Conservation (phyloP, 2,797 vertebrate genomes). For the Acropternis orthonyx region DNA sequence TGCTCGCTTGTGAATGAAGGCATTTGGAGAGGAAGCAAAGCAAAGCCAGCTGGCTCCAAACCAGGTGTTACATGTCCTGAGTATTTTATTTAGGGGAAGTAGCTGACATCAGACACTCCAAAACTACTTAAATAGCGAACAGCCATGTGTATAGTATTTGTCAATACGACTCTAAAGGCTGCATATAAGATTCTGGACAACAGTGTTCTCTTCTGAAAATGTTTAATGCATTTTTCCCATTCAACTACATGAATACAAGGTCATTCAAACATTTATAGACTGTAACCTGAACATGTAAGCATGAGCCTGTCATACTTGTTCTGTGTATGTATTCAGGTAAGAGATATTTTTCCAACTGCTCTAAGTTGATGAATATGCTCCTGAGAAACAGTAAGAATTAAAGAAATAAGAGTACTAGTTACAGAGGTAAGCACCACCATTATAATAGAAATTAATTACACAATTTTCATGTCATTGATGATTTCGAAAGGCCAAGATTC, state of each 20-base stretch:
- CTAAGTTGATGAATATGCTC: not conserved
- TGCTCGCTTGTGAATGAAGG: constrained; percentile 69
- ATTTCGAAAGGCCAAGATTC: not conserved
- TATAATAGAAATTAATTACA: not conserved
- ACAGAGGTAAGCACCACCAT: not conserved
- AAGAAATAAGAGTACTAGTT: not conserved
- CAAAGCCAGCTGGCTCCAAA: constrained; percentile 62
- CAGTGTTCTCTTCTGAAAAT: not conserved
- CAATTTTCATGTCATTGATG: not conserved
- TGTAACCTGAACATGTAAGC: not conserved
- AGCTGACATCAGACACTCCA: constrained; percentile 65
- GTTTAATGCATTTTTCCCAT: not conserved
- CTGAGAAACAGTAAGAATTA: not conserved
- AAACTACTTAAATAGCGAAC: constrained; percentile 54
- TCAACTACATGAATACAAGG: not conserved
- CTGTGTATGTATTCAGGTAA: not conserved
- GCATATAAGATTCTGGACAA: not conserved
- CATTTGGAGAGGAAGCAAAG: constrained; percentile 64
- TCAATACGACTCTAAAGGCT: not conserved
- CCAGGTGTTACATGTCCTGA: constrained; percentile 57
- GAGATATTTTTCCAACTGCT: not conserved
- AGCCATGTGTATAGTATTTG: not conserved
- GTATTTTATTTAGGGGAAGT: constrained; percentile 72
- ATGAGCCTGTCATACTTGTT: not conserved
- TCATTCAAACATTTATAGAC: not conserved